These are phyloP conservation scores for Halichoeres trimaculatus DNA, from an alignment of 2,113 vertebrate species.

Conservation along the genomic window DNA sequence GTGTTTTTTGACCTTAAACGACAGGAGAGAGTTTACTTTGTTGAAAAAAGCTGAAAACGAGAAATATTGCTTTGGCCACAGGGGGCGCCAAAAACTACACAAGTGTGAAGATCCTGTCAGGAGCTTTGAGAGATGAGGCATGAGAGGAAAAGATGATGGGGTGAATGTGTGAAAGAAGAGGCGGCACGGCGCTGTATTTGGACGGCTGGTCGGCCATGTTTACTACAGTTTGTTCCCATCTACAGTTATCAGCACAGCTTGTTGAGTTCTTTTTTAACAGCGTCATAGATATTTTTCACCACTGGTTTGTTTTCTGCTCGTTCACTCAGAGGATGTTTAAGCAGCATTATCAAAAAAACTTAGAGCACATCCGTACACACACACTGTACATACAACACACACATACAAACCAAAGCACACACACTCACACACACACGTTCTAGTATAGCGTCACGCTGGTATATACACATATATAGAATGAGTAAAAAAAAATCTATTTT, in stretches of 20 bases:
- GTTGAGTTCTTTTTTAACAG: constrained; percentile 71
- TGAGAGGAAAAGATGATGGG: no score
- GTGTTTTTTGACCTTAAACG: no score
- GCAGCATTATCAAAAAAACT: constrained; percentile 80
- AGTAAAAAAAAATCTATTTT: constrained; percentile 80
- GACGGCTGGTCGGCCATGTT: constrained; percentile 74
- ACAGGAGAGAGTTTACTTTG: no score
- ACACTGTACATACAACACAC: constrained; percentile 70
- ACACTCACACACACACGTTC: constrained; percentile 68
- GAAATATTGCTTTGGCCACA: no score
- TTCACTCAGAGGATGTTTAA: constrained; percentile 77
- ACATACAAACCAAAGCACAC: constrained; percentile 72
- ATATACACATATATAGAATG: constrained; percentile 83
- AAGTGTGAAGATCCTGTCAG: no score
- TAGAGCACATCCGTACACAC: constrained; percentile 73
- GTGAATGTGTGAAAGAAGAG: constrained; percentile 29
- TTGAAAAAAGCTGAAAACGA: no score
- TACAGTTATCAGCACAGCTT: constrained; percentile 83
- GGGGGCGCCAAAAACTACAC: no score
- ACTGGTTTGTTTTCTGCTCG: constrained; percentile 72
- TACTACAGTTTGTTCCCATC: constrained; percentile 81
- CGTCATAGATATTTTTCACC: constrained; percentile 76
- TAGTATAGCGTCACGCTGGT: constrained; percentile 76
- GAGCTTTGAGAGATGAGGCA: no score
- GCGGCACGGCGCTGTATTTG: constrained; percentile 54